Conservation (phyloP, 1,140 invertebrate genomes). For the Aleiodes sp. region DNA sequence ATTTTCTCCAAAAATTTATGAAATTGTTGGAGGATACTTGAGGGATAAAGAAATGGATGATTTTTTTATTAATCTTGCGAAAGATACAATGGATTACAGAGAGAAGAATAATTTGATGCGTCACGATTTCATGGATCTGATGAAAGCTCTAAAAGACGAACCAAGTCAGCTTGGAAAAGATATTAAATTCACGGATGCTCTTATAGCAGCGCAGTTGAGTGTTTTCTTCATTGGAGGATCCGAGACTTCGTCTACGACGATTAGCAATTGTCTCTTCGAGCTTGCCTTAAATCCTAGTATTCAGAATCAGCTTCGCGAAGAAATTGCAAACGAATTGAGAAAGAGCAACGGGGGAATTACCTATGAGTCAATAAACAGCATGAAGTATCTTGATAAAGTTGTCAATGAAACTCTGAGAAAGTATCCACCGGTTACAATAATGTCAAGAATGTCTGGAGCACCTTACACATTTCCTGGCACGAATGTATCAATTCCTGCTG, state of each 20-base stretch:
- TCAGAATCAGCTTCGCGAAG: constrained; percentile 37
- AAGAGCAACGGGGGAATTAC: constrained; percentile 61
- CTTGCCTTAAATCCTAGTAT: constrained; percentile 69
- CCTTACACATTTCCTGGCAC: constrained; percentile 51
- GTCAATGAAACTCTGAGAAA: constrained; percentile 60
- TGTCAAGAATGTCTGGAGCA: constrained; percentile 45
- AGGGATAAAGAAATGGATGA: constrained; percentile 52
- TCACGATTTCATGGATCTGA: constrained; percentile 69
- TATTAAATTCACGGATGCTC: constrained; percentile 26
- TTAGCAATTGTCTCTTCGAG: constrained; percentile 70
- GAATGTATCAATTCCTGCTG: constrained; percentile 39
- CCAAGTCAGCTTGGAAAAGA: constrained; percentile 39
- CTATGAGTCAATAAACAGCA: constrained; percentile 59
- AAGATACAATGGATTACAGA: constrained; percentile 62
- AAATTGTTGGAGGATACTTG: constrained; percentile 30
- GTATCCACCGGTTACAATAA: constrained; percentile 56
- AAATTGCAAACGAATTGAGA: constrained; percentile 39
- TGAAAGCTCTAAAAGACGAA: constrained; percentile 66
- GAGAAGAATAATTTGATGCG: constrained; percentile 62
- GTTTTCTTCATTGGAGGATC: constrained; percentile 76
- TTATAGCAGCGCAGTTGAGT: constrained; percentile 69
- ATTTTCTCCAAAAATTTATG: constrained; percentile 37
- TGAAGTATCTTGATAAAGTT: constrained; percentile 59
- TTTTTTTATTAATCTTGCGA: constrained; percentile 63
- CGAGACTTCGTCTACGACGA: constrained; percentile 74